phyloP scores from a whole-genome alignment of 2,113 vertebrate species.

The Panurus biarmicus region DNA sequence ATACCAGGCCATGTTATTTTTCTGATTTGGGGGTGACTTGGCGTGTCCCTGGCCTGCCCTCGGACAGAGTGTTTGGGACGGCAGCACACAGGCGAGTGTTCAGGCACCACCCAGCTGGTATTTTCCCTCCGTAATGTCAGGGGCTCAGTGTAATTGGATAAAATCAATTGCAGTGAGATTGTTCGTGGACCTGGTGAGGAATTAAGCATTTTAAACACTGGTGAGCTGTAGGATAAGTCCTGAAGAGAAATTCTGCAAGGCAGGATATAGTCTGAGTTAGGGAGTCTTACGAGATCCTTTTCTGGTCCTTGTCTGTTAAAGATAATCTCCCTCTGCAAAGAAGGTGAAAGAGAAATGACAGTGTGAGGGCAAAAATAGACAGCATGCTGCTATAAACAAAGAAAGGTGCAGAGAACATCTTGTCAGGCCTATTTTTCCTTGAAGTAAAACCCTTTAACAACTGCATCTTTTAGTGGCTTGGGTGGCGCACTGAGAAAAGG shows the following conservation, averaged over 20 bases:
- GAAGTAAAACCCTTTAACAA: background rate
- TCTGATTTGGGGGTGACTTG: background rate
- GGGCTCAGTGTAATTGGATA: background rate
- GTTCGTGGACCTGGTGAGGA: background rate
- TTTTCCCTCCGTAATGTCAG: background rate
- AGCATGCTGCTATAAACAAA: background rate
- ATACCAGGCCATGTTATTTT: background rate
- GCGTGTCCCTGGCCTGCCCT: background rate
- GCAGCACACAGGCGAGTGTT: background rate
- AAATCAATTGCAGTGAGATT: background rate
- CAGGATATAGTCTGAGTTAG: background rate
- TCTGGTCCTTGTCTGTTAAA: background rate
- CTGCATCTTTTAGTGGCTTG: background rate
- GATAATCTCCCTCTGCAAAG: background rate
- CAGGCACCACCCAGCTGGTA: background rate
- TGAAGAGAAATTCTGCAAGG: background rate
- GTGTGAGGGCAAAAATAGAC: background rate
- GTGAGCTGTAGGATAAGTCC: background rate
- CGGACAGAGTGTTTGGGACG: fast-evolving
- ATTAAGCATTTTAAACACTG: background rate
- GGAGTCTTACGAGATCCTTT: background rate
- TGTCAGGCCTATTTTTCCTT: background rate
- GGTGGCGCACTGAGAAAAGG: background rate
- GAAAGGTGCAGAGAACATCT: background rate
- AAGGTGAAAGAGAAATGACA: background rate